phyloP scores from a whole-genome alignment of 1,140 invertebrate species.

The Papilio polyxenes region DNA sequence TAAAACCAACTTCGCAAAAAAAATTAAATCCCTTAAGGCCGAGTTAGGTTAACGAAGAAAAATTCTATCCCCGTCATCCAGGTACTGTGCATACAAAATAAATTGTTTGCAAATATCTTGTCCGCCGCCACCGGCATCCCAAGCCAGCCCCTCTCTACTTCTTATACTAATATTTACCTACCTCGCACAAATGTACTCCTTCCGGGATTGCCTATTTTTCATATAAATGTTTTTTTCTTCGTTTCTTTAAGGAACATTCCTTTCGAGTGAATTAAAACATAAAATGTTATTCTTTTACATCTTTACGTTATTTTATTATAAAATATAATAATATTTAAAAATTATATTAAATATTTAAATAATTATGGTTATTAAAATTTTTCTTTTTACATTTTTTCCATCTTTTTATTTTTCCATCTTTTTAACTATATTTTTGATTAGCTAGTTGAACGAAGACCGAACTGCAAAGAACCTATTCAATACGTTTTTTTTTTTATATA shows the following conservation, averaged over 20 bases:
- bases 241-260: not conserved
- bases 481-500: too few species aligned
- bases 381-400: too few species aligned
- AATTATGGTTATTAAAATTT: too few species aligned
- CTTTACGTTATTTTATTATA: too few species aligned
- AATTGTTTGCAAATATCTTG: slow-evolving; percentile 29
- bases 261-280: not conserved
- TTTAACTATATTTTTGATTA: too few species aligned
- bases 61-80: slow-evolving; percentile 13
- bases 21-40: slow-evolving; percentile 7
- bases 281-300: not conserved
- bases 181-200: not conserved
- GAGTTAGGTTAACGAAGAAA: slow-evolving; percentile 17
- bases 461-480: too few species aligned
- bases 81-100: slow-evolving; percentile 17
- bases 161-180: not conserved
- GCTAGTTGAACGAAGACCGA: too few species aligned
- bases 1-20: not conserved
- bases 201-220: slow-evolving; percentile 5
- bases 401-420: too few species aligned
- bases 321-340: too few species aligned
- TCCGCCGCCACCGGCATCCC: not conserved
- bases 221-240: not conserved
- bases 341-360: too few species aligned
- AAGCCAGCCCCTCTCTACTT: not conserved